Percentiles rank a stretch among this genome's conserved stretches.
phyloP scores from a whole-genome alignment of 2,888 invertebrate species.

The Heterodera filipjevi region DNA sequence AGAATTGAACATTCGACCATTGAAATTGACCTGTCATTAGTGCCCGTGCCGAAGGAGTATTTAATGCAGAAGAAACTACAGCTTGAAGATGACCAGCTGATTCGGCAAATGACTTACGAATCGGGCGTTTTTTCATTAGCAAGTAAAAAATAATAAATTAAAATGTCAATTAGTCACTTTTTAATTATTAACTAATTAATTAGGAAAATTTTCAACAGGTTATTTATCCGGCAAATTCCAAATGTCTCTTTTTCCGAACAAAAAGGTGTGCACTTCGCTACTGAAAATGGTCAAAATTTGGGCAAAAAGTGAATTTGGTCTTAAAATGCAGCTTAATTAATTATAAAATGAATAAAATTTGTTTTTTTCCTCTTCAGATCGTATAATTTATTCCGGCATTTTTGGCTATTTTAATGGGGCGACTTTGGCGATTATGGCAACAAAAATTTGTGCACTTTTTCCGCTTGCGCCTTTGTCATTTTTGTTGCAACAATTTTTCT shows the following conservation, averaged over 20 bases:
- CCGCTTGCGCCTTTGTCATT: neutral
- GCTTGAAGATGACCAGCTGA: neutral
- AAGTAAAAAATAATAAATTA: neutral
- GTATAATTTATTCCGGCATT: conserved; percentile 20
- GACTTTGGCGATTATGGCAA: conserved; percentile 3
- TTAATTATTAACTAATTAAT: too few relatives aligned
- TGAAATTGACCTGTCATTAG: neutral
- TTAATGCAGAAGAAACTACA: neutral
- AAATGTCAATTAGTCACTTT: too few relatives aligned
- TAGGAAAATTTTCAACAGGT: too few relatives aligned
- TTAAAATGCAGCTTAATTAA: neutral
- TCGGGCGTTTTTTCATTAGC: neutral
- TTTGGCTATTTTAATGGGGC: conserved; percentile 26
- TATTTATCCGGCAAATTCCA: neutral
- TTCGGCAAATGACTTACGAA: conserved; percentile 6
- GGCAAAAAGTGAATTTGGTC: neutral
- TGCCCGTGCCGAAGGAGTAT: neutral
- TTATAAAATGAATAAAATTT: neutral
- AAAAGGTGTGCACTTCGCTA: neutral
- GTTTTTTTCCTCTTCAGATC: neutral
- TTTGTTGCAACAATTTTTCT: conserved; percentile 22
- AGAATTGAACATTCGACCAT: neutral
- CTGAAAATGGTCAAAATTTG: neutral
- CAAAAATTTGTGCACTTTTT: conserved; percentile 25
- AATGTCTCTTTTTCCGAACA: neutral